Conservation (phyloP, 2,797 vertebrate genomes). For the Intellagama lesueurii region DNA sequence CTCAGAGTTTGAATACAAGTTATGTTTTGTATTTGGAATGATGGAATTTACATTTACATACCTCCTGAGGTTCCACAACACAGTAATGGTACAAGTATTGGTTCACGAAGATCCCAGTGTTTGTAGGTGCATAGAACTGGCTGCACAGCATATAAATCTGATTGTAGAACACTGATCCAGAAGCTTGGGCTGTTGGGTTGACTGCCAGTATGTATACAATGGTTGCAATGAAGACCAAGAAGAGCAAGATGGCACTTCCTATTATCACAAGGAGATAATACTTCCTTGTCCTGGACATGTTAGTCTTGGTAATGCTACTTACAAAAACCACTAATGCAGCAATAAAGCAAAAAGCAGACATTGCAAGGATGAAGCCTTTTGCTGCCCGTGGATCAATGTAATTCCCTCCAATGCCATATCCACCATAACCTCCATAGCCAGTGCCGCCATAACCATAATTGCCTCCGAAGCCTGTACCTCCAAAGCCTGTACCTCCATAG, state of each 20-base stretch:
- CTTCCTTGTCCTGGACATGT: conserved; percentile 78
- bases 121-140: conserved; percentile 79
- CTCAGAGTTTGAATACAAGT: not conserved
- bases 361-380: conserved; percentile 89
- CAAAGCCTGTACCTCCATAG: conserved; percentile 14
- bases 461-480: conserved; percentile 46
- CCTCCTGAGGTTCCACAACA: conserved; percentile 94
- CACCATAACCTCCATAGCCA: conserved; percentile 70
- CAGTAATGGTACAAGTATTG: conserved; percentile 95
- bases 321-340: conserved; percentile 83
- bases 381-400: conserved; percentile 87
- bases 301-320: conserved; percentile 83
- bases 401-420: conserved; percentile 80
- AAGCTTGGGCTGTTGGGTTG: conserved; percentile 87
- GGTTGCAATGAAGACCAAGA: conserved; percentile 86
- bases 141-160: conserved; percentile 85
- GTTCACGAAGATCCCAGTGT: conserved; percentile 77
- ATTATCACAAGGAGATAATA: conserved; percentile 87
- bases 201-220: conserved; percentile 90
- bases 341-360: conserved; percentile 87
- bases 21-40: not conserved
- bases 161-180: conserved; percentile 79
- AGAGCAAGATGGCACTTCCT: conserved; percentile 80
- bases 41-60: conserved; percentile 55
- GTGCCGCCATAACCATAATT: conserved; percentile 41